These are phyloP conservation scores for Macrotrachela quadricornifera DNA, from an alignment of 1,140 invertebrate species.

Conservation along the genomic window DNA sequence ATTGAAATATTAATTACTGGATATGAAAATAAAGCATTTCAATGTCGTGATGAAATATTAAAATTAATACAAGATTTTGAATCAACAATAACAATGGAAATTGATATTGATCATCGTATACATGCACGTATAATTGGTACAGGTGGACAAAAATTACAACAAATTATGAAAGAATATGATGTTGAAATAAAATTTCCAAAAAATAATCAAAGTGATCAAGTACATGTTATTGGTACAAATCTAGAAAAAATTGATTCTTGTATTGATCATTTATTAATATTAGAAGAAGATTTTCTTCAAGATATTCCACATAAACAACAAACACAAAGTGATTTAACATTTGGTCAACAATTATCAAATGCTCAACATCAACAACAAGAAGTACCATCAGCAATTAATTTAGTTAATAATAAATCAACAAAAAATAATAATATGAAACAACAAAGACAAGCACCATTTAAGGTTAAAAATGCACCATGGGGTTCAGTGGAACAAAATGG, in stretches of 20 bases:
- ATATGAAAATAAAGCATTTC: conserved; percentile 31
- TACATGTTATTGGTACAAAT: conserved; percentile 61
- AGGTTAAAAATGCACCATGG: too few relatives aligned
- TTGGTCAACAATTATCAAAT: too few relatives aligned
- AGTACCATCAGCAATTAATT: too few relatives aligned
- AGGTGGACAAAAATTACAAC: conserved; percentile 59
- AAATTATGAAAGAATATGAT: conserved; percentile 52
- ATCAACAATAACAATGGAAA: conserved; percentile 27
- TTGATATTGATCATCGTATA: conserved; percentile 39
- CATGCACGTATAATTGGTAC: conserved; percentile 74
- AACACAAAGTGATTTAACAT: too few relatives aligned
- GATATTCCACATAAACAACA: conserved; percentile 26
- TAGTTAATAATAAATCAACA: too few relatives aligned
- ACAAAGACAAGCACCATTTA: too few relatives aligned
- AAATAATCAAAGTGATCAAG: conserved; percentile 50
- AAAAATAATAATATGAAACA: too few relatives aligned
- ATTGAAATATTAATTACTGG: neutral
- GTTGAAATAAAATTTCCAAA: conserved; percentile 43
- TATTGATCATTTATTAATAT: conserved; percentile 61
- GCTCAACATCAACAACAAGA: too few relatives aligned
- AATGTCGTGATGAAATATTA: conserved; percentile 42
- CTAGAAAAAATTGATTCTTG: conserved; percentile 59
- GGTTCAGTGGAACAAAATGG: too few relatives aligned
- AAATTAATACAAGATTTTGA: neutral
- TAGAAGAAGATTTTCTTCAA: conserved; percentile 67